Evolutionary conservation across 2,888 invertebrate species (phyloP), one percentile per base, ranked within the genome.

Genomic region (Oscheius sp.): DNA sequence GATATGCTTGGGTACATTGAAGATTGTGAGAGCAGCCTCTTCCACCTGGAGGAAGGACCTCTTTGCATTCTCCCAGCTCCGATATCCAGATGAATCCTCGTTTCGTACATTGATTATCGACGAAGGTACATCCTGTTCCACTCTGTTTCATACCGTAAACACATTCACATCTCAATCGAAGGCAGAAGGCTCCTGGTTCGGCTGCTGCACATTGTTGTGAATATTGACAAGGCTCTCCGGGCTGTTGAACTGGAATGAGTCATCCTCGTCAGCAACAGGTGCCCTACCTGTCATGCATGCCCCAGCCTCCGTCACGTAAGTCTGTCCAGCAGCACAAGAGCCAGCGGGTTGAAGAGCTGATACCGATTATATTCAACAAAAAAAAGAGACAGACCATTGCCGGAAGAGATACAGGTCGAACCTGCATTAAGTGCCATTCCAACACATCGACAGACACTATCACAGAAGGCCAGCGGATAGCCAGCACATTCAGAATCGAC

Each of bases 161-260:
- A 61, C 85, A 85, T 62, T 82, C 78, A 67, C 85, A 85, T 51
- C 75, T 64, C 5, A 67, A 51, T 20, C 74, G 68, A 28, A 80
- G 71, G 49, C 86, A 86, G 72, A 86, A 86, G 1, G 86, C 80
- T 8, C 86, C 86, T 12, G 77, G 70, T 45, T 86, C 85, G 6
- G 71, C 22, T 6, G 84, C 82, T n/a, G 82, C 75, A 61, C 86
- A 86, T 65, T 86, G 86, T 68, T 86, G 86, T 0, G 85, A 82
- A 70, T 86, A 86, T 67, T 86, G 86, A 44, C 86, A 86, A 2
- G 86, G 86, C 5, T 75, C 76, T 20, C 84, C 85, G 1, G 86
- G 86, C 24, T 70, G 70, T 54, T 82, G 81, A 45, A 75, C 86
- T 85, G 66, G 36, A 84, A 70, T 54, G 54, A 54, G 32, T 62